Evolutionary conservation across 2,888 invertebrate species (phyloP), one percentile per base, ranked within the genome.

Genomic region (Tiphia femorata): DNA sequence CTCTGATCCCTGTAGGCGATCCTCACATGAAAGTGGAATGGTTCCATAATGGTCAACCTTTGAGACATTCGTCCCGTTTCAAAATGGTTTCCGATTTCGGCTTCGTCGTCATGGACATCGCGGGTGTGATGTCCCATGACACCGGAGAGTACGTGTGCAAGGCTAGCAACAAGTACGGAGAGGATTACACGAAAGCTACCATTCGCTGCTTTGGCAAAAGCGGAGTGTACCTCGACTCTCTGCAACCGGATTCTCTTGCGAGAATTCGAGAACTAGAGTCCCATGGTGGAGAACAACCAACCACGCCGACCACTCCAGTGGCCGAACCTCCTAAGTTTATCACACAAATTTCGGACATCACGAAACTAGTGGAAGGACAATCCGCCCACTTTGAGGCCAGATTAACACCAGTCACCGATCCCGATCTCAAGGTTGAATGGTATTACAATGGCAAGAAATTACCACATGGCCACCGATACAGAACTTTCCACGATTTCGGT

Each of bases 401-500:
- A 74, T 88, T 98, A 46, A 92, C 94, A 19, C 99, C 99, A 0
- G 91, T 97, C 19, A 95, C 94, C 56, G 98, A 98, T 86, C 97
- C 98, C 3, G 94, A 96, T 72, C 88, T 98, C 62, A 92, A 91
- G 69, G 96, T 97, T 14, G 97, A 97, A 84, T 97, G 97, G 97
- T 95, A 92, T 84, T 95, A 94, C 81, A 95, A 97, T 79, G 96
- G 95, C 58, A 92, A 94, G 83, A 96, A 95, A 81, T 85, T 97
- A 70, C 94, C 95, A 1, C 93, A 94, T 85, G 98, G 98, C 46
- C 97, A 98, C 84, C 91, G 98, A 67, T 98, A 97, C 84, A 91
- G 97, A 72, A 97, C 97, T 50, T 96, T 97, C 92, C 96, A 97
- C 80, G 97, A 98, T 80, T 98, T 98, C 83, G 97, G 97, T 59